A percentile compares a stretch with the other conserved stretches of the same genome.
Evolutionary conservation across 2,113 vertebrate species (phyloP).

Genomic region (Ageneiosus marmoratus): DNA sequence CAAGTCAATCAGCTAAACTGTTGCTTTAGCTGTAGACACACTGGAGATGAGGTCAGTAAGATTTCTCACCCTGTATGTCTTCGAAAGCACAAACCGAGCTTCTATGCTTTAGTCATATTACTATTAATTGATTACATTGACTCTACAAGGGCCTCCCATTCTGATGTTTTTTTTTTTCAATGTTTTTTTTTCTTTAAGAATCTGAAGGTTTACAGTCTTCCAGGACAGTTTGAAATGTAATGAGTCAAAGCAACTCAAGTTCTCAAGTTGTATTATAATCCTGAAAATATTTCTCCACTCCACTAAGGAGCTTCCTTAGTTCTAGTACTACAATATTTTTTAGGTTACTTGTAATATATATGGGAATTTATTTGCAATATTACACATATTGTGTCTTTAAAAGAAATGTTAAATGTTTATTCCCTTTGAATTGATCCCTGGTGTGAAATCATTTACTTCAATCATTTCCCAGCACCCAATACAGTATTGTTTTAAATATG

Average conservation of each 20-base stretch:
- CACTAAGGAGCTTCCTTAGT: neutral
- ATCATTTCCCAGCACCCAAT: neutral
- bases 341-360: neutral
- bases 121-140: neutral
- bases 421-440: neutral
- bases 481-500: neutral
- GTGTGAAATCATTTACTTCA: neutral
- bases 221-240: slow-evolving; percentile 4
- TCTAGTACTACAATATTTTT: neutral
- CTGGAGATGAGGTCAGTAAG: slow-evolving; percentile 14
- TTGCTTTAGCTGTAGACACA: slow-evolving; percentile 24
- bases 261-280: slow-evolving; percentile 7
- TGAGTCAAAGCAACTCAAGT: slow-evolving; percentile 12
- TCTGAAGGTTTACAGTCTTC: slow-evolving; percentile 5
- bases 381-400: neutral
- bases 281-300: slow-evolving; percentile 26
- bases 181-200: neutral
- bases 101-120: neutral
- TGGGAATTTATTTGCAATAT: neutral
- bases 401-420: slow-evolving; percentile 7
- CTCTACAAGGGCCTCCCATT: slow-evolving; percentile 8
- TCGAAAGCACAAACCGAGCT: slow-evolving; percentile 21
- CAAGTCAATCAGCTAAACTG: neutral
- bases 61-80: slow-evolving; percentile 40
- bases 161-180: neutral